A percentile compares a stretch with the other conserved stretches of the same genome.
Conservation (phyloP, 2,888 invertebrate genomes). For the Oegoconia quadripuncta region DNA sequence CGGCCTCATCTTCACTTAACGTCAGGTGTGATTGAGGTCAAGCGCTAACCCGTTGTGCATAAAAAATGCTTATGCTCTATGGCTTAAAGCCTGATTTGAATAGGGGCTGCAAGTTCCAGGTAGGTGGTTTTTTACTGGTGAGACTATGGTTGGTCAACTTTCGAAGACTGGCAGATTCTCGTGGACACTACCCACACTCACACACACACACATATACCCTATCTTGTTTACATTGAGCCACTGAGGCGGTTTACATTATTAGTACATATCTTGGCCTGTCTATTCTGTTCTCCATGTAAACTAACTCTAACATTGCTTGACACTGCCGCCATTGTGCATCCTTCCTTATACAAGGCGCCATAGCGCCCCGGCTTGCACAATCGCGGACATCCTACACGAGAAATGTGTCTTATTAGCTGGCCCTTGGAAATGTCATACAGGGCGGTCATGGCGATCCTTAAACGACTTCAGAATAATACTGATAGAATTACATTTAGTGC, state of each 20-base stretch:
- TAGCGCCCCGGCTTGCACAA: slow-evolving; percentile 46
- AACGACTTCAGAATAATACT: neutral
- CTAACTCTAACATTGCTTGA: slow-evolving; percentile 30
- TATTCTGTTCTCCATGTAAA: slow-evolving; percentile 31
- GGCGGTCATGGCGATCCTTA: slow-evolving; percentile 23
- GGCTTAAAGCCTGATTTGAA: neutral
- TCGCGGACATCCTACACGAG: slow-evolving; percentile 45
- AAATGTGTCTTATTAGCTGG: slow-evolving; percentile 65
- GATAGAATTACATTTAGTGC: neutral
- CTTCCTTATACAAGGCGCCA: slow-evolving; percentile 50
- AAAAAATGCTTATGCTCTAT: too few relatives aligned
- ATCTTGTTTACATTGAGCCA: too few relatives aligned
- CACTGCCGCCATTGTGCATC: slow-evolving; percentile 55
- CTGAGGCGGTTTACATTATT: too few relatives aligned
- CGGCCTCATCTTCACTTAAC: too few relatives aligned
- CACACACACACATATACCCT: neutral
- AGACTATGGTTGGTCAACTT: neutral
- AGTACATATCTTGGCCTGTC: neutral
- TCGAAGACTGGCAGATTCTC: neutral
- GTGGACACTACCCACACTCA: neutral
- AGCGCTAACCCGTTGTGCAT: too few relatives aligned
- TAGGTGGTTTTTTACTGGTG: neutral
- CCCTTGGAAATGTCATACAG: slow-evolving; percentile 50
- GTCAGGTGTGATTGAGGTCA: too few relatives aligned
- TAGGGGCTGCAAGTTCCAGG: neutral